These are phyloP conservation scores for Ctenicera cuprea DNA, from an alignment of 2,888 invertebrate genomes.

Conservation along the genomic window DNA sequence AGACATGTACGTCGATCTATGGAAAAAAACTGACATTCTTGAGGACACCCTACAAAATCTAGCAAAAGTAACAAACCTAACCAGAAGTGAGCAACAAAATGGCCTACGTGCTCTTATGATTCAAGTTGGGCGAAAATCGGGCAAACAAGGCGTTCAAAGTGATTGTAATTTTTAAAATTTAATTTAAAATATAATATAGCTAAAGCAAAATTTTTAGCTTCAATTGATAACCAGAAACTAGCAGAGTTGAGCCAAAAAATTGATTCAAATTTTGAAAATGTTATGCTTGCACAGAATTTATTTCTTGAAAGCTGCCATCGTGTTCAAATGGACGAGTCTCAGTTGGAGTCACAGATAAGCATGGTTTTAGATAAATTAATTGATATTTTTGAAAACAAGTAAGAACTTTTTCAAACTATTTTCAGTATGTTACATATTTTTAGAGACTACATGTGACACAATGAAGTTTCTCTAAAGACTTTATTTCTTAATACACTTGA, in stretches of 20 bases:
- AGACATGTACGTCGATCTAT: slow-evolving; percentile 79
- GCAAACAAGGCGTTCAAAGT: slow-evolving; percentile 57
- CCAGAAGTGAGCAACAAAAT: slow-evolving; percentile 67
- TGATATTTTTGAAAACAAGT: slow-evolving; percentile 79
- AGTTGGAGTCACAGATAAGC: slow-evolving; percentile 77
- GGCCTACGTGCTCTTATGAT: slow-evolving; percentile 65
- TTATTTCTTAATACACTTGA: neutral
- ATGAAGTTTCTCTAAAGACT: no score
- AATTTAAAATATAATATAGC: slow-evolving; percentile 10
- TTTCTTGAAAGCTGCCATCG: slow-evolving; percentile 81
- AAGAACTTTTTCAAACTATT: slow-evolving; percentile 60
- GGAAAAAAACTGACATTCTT: slow-evolving; percentile 75
- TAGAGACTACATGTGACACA: no score
- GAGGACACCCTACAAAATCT: slow-evolving; percentile 63
- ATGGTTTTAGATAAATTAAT: slow-evolving; percentile 79
- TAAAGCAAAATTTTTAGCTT: slow-evolving; percentile 40
- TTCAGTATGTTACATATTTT: no score
- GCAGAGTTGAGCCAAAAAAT: slow-evolving; percentile 66
- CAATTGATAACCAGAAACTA: slow-evolving; percentile 40
- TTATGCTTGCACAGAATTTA: slow-evolving; percentile 78
- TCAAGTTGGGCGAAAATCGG: slow-evolving; percentile 61
- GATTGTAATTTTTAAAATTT: slow-evolving; percentile 57
- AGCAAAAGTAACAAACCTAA: slow-evolving; percentile 60
- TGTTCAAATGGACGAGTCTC: slow-evolving; percentile 79
- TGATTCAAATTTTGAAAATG: slow-evolving; percentile 75